Evolutionary conservation across 2,113 vertebrate species (phyloP), one percentile per base, ranked within the genome.

Genomic region (Dendrocopos noguchii): DNA sequence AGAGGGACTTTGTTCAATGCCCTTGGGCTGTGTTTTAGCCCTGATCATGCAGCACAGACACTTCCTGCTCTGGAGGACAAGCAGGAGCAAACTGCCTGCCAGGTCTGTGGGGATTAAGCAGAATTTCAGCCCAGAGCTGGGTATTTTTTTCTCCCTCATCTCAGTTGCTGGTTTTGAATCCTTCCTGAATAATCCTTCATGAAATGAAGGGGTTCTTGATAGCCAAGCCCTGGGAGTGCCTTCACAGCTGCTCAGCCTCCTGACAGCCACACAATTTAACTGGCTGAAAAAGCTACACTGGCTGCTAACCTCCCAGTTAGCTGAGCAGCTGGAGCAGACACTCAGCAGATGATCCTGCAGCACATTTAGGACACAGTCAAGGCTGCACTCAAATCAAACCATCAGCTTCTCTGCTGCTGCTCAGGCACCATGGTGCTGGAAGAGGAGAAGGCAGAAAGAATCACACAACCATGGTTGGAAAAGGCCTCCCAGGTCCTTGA

Each of bases 41-140:
- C 39, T 29, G 50, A 9, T 27, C 46, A 1, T 1, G 9, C 42
- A 24, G 47, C 24, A 25, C 0, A 47, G 24, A 34, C 0, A 0
- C 42, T 34, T 12, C 20, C 47, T 42, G 73, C 63, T 50, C 55
- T 22, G 31, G 18, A 73, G 53, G 16, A 11, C 27, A 18, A 63
- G 65, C 53, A 33, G n/a, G 20, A 39, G n/a, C n/a, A 34, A 47
- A 72, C 39, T 2, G 10, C 33, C 46, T 19, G 33, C 11, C 27
- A 15, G 55, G 12, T 20, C 57, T 46, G 10, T 3, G 22, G 1
- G 6, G 60, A 61, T 61, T 50, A 14, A 80, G 15, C 42, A 39
- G 33, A 18, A 33, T 8, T 7, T 29, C 67, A 66, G 16, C n/a
- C 36, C 1, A 1, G 19, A 27, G 20, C 22, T 28, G 14, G 7